Percentiles rank a stretch among this genome's conserved stretches.
phyloP scores from a whole-genome alignment of 92 coral and sea anemone genomes.

The Blastomussa wellsi region DNA sequence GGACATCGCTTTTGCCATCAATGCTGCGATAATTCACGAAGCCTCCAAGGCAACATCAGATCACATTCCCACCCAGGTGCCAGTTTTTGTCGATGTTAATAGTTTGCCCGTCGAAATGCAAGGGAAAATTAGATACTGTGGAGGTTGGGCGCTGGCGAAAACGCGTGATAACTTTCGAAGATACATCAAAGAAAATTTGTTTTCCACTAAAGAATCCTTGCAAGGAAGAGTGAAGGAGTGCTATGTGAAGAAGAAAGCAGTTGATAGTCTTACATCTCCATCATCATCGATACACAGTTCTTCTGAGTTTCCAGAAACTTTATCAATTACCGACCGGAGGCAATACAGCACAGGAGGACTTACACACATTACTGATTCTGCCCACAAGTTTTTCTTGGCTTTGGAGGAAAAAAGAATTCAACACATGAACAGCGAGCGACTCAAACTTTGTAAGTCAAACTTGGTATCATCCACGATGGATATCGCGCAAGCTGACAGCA shows the following conservation, averaged over 20 bases:
- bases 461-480: slow-evolving; percentile 23
- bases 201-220: slow-evolving; percentile 23
- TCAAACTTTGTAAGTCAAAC: slow-evolving; percentile 36
- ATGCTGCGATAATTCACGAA: slow-evolving; percentile 2
- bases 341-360: slow-evolving; percentile 46
- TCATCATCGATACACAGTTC: slow-evolving; percentile 29
- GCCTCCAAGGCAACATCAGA: not conserved
- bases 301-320: slow-evolving; percentile 13
- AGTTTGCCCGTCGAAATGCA: slow-evolving; percentile 37
- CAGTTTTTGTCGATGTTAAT: slow-evolving; percentile 17
- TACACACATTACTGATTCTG: slow-evolving; percentile 35
- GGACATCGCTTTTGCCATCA: slow-evolving; percentile 3
- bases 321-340: slow-evolving; percentile 38
- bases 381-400: slow-evolving; percentile 35
- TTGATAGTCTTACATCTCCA: slow-evolving; percentile 24
- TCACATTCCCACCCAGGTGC: not conserved
- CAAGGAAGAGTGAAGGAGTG: slow-evolving; percentile 10
- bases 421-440: slow-evolving; percentile 25
- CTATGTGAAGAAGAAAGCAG: slow-evolving; percentile 17
- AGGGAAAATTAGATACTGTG: slow-evolving; percentile 55
- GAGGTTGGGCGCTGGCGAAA: slow-evolving; percentile 60
- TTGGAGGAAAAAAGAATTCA: slow-evolving; percentile 40
- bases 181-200: slow-evolving; percentile 38
- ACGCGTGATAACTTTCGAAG: slow-evolving; percentile 16
- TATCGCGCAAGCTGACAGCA: slow-evolving; percentile 10